Evolutionary conservation across 2,888 invertebrate genomes (phyloP).

Genomic region (Tetragonula carbonaria): DNA sequence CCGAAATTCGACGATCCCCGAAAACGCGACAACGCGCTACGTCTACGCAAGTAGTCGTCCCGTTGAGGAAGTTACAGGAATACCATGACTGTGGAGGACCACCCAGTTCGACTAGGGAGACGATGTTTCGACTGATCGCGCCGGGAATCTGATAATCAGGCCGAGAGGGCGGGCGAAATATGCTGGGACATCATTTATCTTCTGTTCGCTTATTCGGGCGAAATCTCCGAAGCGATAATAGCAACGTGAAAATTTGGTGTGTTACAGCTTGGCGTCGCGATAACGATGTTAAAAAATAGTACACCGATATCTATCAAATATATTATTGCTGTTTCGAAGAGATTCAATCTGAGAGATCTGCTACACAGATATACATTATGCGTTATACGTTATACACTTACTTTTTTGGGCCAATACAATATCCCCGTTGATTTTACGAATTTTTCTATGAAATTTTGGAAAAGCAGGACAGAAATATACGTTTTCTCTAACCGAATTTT

Average conservation of each 20-base stretch:
- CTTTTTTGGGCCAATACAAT: no score
- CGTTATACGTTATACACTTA: no score
- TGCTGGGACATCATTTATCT: background rate
- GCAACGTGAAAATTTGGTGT: background rate
- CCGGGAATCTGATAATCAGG: constrained; percentile 43
- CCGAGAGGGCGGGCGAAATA: constrained; percentile 23
- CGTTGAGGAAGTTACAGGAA: constrained; percentile 67
- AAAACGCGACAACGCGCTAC: constrained; percentile 56
- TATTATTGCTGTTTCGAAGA: no score
- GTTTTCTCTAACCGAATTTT: no score
- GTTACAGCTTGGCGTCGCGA: background rate
- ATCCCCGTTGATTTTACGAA: no score
- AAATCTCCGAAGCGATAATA: background rate
- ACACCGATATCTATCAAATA: no score
- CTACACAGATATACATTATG: no score
- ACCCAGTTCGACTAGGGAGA: constrained; percentile 54
- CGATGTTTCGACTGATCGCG: constrained; percentile 38
- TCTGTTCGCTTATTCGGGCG: background rate
- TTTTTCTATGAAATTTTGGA: no score
- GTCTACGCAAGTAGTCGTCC: constrained; percentile 54
- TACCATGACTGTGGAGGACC: constrained; percentile 56
- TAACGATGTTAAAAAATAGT: background rate
- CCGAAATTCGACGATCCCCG: constrained; percentile 67
- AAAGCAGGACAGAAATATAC: no score
- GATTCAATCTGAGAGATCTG: no score